phyloP scores from a whole-genome alignment of 2,888 invertebrate genomes.

The Thera britannica region DNA sequence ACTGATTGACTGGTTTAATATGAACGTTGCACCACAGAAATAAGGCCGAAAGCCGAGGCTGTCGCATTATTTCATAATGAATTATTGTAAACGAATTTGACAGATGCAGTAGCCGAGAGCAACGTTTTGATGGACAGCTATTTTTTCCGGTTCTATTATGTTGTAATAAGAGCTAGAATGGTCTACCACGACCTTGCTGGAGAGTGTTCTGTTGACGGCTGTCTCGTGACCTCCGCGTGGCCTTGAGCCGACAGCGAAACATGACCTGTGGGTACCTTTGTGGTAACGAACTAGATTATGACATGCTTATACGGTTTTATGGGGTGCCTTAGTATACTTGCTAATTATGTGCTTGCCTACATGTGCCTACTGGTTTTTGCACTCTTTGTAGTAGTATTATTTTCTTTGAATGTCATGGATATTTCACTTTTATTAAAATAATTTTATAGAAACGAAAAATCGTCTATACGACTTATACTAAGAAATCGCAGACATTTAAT shows the following conservation, averaged over 20 bases:
- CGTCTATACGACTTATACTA: too few relatives aligned
- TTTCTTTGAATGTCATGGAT: too few relatives aligned
- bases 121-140: slow-evolving; percentile 19
- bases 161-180: slow-evolving; percentile 20
- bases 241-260: slow-evolving; percentile 47
- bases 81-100: slow-evolving; percentile 28
- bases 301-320: neutral
- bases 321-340: neutral
- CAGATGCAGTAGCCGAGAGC: slow-evolving; percentile 21
- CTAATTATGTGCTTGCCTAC: neutral
- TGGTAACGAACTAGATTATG: slow-evolving; percentile 18
- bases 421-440: too few relatives aligned
- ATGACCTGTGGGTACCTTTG: slow-evolving; percentile 25
- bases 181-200: slow-evolving; percentile 40
- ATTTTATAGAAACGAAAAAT: too few relatives aligned
- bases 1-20: neutral
- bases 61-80: slow-evolving; percentile 21
- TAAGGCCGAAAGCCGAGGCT: slow-evolving; percentile 4
- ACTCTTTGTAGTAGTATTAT: too few relatives aligned
- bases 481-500: too few relatives aligned
- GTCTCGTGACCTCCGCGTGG: slow-evolving; percentile 54
- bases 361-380: too few relatives aligned
- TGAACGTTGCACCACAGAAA: slow-evolving; percentile 9
- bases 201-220: slow-evolving; percentile 51
- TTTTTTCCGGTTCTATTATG: slow-evolving; percentile 11